Percentiles rank a stretch among this genome's conserved stretches.
phyloP scores from a whole-genome alignment of 2,113 vertebrate species.

The Myotis brandtii region DNA sequence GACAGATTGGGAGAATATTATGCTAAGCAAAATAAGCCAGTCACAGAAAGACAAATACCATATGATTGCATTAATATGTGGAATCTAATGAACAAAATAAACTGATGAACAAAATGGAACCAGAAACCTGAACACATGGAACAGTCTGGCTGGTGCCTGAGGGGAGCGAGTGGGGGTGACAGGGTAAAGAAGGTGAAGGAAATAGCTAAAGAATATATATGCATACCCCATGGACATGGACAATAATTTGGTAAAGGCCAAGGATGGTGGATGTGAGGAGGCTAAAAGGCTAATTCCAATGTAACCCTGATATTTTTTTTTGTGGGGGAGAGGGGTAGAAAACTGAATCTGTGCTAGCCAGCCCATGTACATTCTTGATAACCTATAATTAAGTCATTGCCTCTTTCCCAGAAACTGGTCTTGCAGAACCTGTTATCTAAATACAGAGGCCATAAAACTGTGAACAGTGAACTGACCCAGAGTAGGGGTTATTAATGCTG shows the following conservation, averaged over 20 bases:
- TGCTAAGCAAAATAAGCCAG: not conserved
- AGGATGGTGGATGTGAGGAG: not conserved
- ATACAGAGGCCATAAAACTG: too few relatives aligned
- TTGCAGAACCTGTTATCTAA: too few relatives aligned
- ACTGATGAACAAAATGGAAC: not conserved
- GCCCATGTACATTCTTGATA: too few relatives aligned
- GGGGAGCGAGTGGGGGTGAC: not conserved
- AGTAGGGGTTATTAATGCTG: too few relatives aligned
- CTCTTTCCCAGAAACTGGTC: too few relatives aligned
- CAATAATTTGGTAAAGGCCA: not conserved
- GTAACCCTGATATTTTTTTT: too few relatives aligned
- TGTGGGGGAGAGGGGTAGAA: too few relatives aligned
- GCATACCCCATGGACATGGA: not conserved
- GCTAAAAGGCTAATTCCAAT: too few relatives aligned
- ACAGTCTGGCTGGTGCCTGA: not conserved
- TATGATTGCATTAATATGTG: not conserved
- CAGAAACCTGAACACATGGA: not conserved
- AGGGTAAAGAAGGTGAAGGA: not conserved
- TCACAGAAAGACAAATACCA: not conserved
- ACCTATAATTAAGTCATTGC: too few relatives aligned
- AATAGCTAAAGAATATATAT: not conserved
- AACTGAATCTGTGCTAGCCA: too few relatives aligned
- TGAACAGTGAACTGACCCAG: too few relatives aligned
- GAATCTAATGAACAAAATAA: not conserved
- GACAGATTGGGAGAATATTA: not conserved